Evolutionary conservation across 2,888 invertebrate genomes (phyloP).

Genomic region (Cheilosia pagana): DNA sequence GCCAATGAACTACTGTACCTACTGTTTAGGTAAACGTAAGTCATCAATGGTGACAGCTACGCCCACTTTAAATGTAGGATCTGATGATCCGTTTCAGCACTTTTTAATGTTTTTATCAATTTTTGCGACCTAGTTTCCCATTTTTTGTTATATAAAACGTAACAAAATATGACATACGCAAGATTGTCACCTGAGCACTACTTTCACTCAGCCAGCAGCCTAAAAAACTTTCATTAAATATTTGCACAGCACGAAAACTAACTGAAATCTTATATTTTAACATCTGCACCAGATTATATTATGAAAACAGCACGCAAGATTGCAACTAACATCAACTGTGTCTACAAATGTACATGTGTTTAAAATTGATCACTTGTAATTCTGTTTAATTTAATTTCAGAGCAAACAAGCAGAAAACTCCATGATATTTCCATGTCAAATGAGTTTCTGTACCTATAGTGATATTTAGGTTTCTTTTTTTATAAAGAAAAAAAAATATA

Average conservation of each 20-base stretch:
- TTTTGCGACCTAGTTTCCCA: too few species aligned
- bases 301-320: slow-evolving; percentile 17
- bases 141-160: too few species aligned
- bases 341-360: slow-evolving; percentile 30
- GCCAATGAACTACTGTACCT: too few species aligned
- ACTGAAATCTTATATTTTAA: neutral
- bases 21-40: too few species aligned
- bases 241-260: slow-evolving; percentile 44
- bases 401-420: slow-evolving; percentile 74
- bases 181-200: neutral
- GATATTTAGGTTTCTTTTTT: slow-evolving; percentile 56
- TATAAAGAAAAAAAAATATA: slow-evolving; percentile 5
- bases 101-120: too few species aligned
- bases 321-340: slow-evolving; percentile 56
- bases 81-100: too few species aligned
- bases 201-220: neutral
- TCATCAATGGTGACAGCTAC: too few species aligned
- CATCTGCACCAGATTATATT: slow-evolving; percentile 16
- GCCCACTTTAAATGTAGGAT: too few species aligned
- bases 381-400: slow-evolving; percentile 73
- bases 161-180: neutral
- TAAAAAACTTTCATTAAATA: neutral
- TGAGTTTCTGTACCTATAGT: slow-evolving; percentile 69
- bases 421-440: slow-evolving; percentile 68
- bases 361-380: slow-evolving; percentile 59